Evolutionary conservation across 53 echinoderm and acorn worm species (phyloP).

Genomic region (Temnopleurus reevesii): DNA sequence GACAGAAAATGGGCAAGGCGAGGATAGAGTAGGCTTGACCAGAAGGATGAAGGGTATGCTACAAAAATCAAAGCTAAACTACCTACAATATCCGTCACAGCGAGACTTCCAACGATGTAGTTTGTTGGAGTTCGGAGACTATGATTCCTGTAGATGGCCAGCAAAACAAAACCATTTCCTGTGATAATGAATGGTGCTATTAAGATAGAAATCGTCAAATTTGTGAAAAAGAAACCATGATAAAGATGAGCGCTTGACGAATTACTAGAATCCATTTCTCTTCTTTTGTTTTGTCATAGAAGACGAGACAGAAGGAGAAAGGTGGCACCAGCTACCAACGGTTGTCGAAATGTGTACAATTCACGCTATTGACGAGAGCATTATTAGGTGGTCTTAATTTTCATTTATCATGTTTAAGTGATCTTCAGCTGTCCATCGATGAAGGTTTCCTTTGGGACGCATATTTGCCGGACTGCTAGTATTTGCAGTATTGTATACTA

Average conservation of each 20-base stretch:
- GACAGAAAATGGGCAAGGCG: background rate
- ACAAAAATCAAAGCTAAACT: background rate
- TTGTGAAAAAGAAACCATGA: background rate
- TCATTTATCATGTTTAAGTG: too few species aligned
- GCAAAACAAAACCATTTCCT: background rate
- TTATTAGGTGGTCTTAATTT: too few species aligned
- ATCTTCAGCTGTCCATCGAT: too few species aligned
- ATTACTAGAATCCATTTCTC: background rate
- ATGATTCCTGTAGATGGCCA: background rate
- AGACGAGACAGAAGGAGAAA: too few species aligned
- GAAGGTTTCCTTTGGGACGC: too few species aligned
- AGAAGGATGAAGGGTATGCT: background rate
- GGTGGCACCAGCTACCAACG: too few species aligned
- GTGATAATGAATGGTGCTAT: background rate
- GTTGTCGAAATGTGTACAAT: too few species aligned
- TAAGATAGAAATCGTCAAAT: background rate
- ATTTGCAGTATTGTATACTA: too few species aligned
- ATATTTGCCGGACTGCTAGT: too few species aligned
- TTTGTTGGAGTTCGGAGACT: background rate
- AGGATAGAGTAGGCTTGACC: background rate
- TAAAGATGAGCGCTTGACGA: background rate
- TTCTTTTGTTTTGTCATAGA: too few species aligned
- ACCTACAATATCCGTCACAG: background rate
- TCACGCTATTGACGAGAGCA: too few species aligned
- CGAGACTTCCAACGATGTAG: background rate